Conservation (phyloP, 2,113 vertebrate species). For the Zeus faber region DNA sequence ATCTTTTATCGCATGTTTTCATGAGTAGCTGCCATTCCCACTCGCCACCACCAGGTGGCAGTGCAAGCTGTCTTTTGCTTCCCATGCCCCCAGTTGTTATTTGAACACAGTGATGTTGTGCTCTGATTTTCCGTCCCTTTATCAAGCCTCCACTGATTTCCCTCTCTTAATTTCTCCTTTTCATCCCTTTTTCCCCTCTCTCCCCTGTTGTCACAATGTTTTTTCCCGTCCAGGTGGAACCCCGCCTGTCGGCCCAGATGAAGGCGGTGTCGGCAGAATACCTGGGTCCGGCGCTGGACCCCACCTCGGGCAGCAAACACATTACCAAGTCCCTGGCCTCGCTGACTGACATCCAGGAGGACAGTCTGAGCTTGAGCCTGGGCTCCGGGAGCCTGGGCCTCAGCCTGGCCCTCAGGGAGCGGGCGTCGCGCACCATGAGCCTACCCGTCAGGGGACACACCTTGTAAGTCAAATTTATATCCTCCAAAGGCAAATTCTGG, state of each 20-base stretch:
- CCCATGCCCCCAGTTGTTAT: neutral
- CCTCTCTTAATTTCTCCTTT: neutral
- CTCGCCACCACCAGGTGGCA: constrained; percentile 58
- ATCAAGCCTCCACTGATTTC: neutral
- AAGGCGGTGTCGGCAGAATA: constrained; percentile 93
- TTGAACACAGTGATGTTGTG: neutral
- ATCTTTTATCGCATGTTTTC: too few relatives aligned
- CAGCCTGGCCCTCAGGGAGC: constrained; percentile 81
- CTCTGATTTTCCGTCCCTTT: neutral
- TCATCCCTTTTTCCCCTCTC: neutral
- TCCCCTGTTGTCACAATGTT: neutral
- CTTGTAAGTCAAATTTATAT: constrained; percentile 93
- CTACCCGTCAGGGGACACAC: constrained; percentile 90
- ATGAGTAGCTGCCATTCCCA: neutral
- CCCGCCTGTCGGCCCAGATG: constrained; percentile 90
- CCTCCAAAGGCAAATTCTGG: too few relatives aligned
- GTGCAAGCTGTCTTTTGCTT: constrained; percentile 31
- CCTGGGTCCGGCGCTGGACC: constrained; percentile 84
- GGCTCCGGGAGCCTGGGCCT: constrained; percentile 63
- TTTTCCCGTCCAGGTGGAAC: constrained; percentile 78
- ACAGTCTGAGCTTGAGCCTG: constrained; percentile 52
- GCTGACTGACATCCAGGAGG: constrained; percentile 92
- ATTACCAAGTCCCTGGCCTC: constrained; percentile 96
- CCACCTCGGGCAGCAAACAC: constrained; percentile 74
- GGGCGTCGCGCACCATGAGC: constrained; percentile 87